Base-by-base conservation (phyloP, 2,888 invertebrate genomes). In the Drosophila testacea region DNA sequence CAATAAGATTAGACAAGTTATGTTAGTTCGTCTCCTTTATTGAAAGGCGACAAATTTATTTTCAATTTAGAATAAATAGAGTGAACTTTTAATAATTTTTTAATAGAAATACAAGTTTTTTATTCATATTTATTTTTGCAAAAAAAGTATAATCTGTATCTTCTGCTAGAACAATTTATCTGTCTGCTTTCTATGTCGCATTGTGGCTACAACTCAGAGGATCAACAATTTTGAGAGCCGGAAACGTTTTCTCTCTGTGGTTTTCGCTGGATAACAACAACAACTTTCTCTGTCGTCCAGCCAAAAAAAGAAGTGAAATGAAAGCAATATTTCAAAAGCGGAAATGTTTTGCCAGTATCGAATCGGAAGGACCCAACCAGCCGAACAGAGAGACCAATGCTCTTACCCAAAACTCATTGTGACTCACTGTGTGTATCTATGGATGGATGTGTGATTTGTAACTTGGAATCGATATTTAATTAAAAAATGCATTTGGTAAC, bases 291-390 rank as follows among this genome's bases (percentile, higher is more conserved):
- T 51, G 56, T 32, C 55, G 52, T 55, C 42, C 55, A 62, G 34
- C 68, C 69, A 69, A 64, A 65, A 66, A 50, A 50, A 62, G 32
- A 34, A 52, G 42, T 7, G 42, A 76, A 78, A 47, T 73, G 66
- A 59, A 52, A 78, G 73, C 82, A 73, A 83, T 87, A 79, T 81
- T 84, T 87, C 84, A 81, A 72, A 78, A 75, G 62, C 79, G 82
- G 71, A 83, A 87, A 79, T 76, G 84, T 73, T 87, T 86, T 81
- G 60, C 65, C 70, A 62, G 67, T 69, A 73, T 62, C 69, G 67
- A 83, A 74, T 52, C 64, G 79, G 66, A 81, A 80, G 67, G 50
- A 66, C 64, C 60, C 34, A 57, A 27, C 38, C 50, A 67, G 73
- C 48, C 28, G 46, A 22, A 36, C 30, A 13, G 3, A 16, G 4